These are phyloP conservation scores for Campylomormyrus tamandua DNA, from an alignment of 2,113 vertebrate species.

Conservation along the genomic window DNA sequence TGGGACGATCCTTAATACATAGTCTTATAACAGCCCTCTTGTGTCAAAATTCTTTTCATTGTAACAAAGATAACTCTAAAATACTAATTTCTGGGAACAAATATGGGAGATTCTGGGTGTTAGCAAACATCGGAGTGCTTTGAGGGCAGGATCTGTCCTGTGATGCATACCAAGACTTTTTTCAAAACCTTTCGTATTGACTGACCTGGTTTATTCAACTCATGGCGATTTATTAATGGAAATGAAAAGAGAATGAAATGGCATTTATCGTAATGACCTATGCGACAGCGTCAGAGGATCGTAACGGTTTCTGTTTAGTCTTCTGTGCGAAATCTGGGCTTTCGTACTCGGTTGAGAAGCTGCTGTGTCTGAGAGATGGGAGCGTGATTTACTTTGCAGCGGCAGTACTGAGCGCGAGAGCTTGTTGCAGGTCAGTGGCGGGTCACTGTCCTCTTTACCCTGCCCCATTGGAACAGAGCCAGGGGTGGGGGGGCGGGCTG, in stretches of 20 bases:
- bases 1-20: background rate
- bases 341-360: background rate
- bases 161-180: background rate
- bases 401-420: background rate
- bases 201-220: background rate
- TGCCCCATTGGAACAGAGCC: background rate
- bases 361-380: background rate
- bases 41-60: background rate
- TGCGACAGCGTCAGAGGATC: background rate
- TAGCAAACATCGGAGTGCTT: background rate
- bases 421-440: background rate
- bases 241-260: background rate
- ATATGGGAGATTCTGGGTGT: background rate
- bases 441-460: background rate
- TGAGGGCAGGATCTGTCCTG: background rate
- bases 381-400: background rate
- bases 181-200: background rate
- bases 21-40: background rate
- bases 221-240: background rate
- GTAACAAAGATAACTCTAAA: background rate
- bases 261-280: background rate
- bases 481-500: background rate
- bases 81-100: background rate
- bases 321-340: background rate
- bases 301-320: background rate